phyloP scores from a whole-genome alignment of 53 echinoderm and acorn worm species.

The Apostichopus leukothele region DNA sequence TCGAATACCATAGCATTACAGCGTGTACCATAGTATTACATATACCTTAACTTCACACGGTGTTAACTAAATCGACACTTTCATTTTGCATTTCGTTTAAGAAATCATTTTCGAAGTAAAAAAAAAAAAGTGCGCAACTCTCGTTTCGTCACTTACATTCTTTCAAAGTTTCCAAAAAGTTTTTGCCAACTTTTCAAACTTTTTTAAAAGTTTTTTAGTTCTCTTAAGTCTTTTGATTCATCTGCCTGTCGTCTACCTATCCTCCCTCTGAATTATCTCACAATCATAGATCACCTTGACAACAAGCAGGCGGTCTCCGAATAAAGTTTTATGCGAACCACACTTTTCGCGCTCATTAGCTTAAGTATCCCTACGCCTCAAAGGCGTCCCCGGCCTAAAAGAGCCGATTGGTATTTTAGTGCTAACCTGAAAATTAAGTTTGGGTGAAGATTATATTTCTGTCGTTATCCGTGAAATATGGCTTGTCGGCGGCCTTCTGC shows the following conservation, averaged over 20 bases:
- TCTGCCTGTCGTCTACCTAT: background rate
- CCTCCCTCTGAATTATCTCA: background rate
- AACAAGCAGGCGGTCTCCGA: slow-evolving; percentile 20
- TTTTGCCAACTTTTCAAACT: slow-evolving; percentile 24
- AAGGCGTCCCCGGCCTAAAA: background rate
- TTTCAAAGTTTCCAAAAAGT: background rate
- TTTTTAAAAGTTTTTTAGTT: background rate
- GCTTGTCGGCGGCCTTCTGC: background rate
- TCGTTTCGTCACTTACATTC: background rate
- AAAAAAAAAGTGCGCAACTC: background rate
- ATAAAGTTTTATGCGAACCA: slow-evolving; percentile 39
- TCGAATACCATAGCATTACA: background rate
- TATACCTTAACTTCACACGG: background rate
- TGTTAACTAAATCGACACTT: background rate
- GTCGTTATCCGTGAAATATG: slow-evolving; percentile 9
- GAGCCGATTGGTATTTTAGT: background rate
- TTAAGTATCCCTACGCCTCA: slow-evolving; percentile 28
- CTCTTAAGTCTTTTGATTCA: background rate
- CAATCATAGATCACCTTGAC: slow-evolving; percentile 27
- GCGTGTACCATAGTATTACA: background rate
- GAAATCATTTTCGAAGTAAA: background rate
- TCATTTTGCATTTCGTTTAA: background rate
- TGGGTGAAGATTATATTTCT: slow-evolving; percentile 27
- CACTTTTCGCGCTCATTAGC: slow-evolving; percentile 48
- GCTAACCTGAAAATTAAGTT: slow-evolving; percentile 32